Evolutionary conservation across 2,113 vertebrate genomes (phyloP).

Genomic region (Sarotherodon lohbergeri): DNA sequence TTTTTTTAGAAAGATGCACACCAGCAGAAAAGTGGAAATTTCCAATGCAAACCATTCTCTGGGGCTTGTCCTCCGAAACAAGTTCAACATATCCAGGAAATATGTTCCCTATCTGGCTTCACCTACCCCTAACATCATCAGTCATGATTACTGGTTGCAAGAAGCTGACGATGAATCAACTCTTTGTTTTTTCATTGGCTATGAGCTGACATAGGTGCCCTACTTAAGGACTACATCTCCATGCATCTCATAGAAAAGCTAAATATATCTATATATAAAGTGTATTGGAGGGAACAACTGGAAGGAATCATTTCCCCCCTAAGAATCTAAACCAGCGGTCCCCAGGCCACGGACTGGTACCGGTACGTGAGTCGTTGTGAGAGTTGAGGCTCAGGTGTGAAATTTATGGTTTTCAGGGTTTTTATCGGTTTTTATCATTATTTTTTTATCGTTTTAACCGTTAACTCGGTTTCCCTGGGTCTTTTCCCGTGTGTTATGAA

Average conservation of each 20-base stretch:
- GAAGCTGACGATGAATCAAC: background rate
- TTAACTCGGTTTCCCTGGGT: too few relatives aligned
- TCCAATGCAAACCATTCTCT: background rate
- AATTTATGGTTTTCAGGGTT: too few relatives aligned
- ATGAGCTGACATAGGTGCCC: background rate
- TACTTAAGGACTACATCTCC: background rate
- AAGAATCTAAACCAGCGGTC: background rate
- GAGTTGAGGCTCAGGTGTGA: too few relatives aligned
- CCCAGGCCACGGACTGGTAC: too few relatives aligned
- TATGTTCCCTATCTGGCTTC: background rate
- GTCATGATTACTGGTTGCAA: background rate
- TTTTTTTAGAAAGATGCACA: background rate
- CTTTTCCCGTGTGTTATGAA: too few relatives aligned
- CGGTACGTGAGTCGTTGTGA: too few relatives aligned
- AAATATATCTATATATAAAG: background rate
- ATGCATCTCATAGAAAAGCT: rapidly evolving
- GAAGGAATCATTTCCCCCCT: background rate
- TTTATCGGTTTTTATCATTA: too few relatives aligned
- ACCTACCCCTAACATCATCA: background rate
- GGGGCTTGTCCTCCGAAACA: background rate
- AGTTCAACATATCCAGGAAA: background rate
- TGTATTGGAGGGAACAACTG: background rate
- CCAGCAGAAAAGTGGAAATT: background rate
- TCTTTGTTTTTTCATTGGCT: background rate
- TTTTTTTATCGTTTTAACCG: too few relatives aligned